Evolutionary conservation across 2,888 invertebrate genomes (phyloP), one percentile per base, ranked within the genome.

Genomic region (Trissolcus japonicus): DNA sequence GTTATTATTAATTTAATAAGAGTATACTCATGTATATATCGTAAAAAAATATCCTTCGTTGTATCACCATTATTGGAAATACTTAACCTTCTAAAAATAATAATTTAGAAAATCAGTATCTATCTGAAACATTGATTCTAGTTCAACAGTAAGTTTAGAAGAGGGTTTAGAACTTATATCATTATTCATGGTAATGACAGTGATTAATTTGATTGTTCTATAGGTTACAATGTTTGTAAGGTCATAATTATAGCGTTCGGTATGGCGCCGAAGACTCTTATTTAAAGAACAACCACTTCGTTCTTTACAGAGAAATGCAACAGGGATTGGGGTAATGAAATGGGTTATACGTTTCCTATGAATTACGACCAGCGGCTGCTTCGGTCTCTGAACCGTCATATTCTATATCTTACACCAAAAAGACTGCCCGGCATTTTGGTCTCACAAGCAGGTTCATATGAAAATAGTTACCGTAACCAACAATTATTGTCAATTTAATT

Each of bases 161-260:
- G 11, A 61, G 60, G 48, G 21, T 13, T 7, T n/a, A 35, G 50
- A 60, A 43, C 14, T 62, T 81, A 83, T 84, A 85, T 83, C 81
- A 82, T 78, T 60, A 60, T 6, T 6, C 67, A 62, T 40, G 50
- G 56, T 79, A 76, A 79, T 81, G 69, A 75, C 67, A 77, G 78
- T 83, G 78, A 84, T 86, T 86, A 86, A 84, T 85, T 86, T 86
- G 85, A 86, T 86, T 84, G 82, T 86, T 85, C 63, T 78, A 76
- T 78, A 73, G 71, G 77, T 79, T 75, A 76, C 79, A 79, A 71
- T 78, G 78, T 78, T 83, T 79, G 68, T 78, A 65, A 63, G 75
- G 48, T 82, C 81, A 83, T 85, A 86, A 85, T 86, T 85, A 85
- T 82, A 82, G 67, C 80, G 79, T 80, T 79, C 17, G 74, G 76